Percentiles rank a stretch among this genome's conserved stretches.
Conservation (phyloP, 1,140 invertebrate genomes). For the Venturia canescens region DNA sequence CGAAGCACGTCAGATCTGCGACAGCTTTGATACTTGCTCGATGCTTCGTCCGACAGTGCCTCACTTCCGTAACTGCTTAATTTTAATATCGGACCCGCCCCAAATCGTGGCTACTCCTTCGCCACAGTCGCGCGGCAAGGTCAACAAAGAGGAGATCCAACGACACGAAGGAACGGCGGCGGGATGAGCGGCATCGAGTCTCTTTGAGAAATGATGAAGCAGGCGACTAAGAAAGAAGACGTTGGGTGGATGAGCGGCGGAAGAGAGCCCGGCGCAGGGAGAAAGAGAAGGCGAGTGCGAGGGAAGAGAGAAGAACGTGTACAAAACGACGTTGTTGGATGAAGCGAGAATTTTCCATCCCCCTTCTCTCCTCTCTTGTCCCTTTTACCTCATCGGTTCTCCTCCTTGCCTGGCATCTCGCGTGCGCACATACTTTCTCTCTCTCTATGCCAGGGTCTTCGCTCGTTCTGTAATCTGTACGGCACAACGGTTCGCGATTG, state of each 20-base stretch:
- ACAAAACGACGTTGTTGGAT: conserved; percentile 11
- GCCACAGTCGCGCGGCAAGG: not conserved
- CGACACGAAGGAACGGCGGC: not conserved
- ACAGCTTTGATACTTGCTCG: too few species aligned
- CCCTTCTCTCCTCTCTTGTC: conserved; percentile 30
- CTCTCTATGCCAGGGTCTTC: conserved; percentile 54
- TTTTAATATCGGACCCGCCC: not conserved
- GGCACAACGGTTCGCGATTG: conserved; percentile 68
- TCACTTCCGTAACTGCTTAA: not conserved
- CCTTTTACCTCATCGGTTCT: conserved; percentile 49
- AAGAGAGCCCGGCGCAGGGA: not conserved
- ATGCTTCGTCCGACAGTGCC: not conserved
- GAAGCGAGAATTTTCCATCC: conserved; percentile 41
- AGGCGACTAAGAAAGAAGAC: not conserved
- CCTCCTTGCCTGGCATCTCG: conserved; percentile 13
- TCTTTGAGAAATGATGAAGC: conserved; percentile 6
- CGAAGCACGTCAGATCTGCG: too few species aligned
- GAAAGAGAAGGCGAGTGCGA: not conserved
- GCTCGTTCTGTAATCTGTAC: conserved; percentile 71
- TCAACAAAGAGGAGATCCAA: not conserved
- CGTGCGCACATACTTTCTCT: conserved; percentile 39
- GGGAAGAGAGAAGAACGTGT: not conserved
- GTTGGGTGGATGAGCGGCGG: not conserved
- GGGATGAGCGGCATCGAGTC: conserved; percentile 12
- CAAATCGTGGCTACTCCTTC: not conserved